Evolutionary conservation across 1,140 invertebrate genomes (phyloP).

Genomic region (Octopus sinensis): DNA sequence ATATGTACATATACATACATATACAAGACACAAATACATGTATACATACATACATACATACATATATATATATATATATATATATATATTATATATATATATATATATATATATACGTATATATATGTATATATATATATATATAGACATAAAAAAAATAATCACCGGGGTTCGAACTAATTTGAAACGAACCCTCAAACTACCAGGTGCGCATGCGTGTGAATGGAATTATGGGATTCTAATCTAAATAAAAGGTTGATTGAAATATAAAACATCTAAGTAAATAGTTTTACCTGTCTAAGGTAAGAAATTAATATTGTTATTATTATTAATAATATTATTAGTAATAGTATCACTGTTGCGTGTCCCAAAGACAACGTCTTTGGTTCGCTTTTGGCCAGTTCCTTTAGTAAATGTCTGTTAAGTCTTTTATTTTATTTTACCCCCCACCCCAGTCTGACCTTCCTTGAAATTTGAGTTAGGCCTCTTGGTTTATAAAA

Average conservation of each 20-base stretch:
- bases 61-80: not conserved
- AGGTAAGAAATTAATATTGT: too few species aligned
- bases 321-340: too few species aligned
- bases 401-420: not conserved
- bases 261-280: too few species aligned
- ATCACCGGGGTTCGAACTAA: too few species aligned
- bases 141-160: not conserved
- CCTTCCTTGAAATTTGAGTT: not conserved
- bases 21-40: not conserved
- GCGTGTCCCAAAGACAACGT: too few species aligned
- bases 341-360: too few species aligned
- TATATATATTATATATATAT: not conserved
- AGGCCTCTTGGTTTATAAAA: not conserved
- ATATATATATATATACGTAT: not conserved
- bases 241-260: too few species aligned
- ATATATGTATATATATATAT: not conserved
- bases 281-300: too few species aligned
- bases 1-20: not conserved
- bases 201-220: too few species aligned
- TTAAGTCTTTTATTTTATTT: not conserved
- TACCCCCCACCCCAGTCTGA: not conserved
- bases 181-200: too few species aligned
- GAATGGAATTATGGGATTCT: too few species aligned
- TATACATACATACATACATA: not conserved
- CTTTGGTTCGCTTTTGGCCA: not conserved